phyloP scores from a whole-genome alignment of 2,888 invertebrate genomes.

The Clostera curtula region DNA sequence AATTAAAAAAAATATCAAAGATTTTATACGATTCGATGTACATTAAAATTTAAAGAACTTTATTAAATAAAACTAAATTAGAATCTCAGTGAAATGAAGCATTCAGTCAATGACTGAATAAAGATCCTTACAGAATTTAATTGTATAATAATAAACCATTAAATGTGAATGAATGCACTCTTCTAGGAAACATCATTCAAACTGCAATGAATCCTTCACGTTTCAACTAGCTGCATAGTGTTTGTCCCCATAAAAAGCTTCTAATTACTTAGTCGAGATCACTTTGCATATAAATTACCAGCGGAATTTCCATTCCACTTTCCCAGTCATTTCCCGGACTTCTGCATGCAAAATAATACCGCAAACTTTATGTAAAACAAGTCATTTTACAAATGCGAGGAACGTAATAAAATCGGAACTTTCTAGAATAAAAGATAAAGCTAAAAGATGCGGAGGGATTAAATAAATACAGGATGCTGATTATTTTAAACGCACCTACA shows the following conservation, averaged over 20 bases:
- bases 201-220: constrained; percentile 8
- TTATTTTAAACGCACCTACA: no score
- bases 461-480: constrained; percentile 13
- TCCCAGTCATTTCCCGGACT: constrained; percentile 48
- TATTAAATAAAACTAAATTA: no score
- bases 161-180: no score
- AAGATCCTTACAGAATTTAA: no score
- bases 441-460: constrained; percentile 10
- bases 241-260: constrained; percentile 38
- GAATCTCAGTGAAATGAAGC: no score
- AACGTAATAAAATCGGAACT: constrained; percentile 26
- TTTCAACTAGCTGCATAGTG: constrained; percentile 13
- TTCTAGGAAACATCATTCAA: no score
- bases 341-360: constrained; percentile 45
- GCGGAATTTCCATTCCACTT: constrained; percentile 49
- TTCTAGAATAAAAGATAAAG: constrained; percentile 21
- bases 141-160: no score
- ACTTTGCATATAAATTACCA: constrained; percentile 65
- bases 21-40: no score
- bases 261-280: constrained; percentile 53
- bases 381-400: constrained; percentile 38
- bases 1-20: no score
- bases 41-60: no score
- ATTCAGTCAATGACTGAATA: no score
- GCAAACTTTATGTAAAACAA: constrained; percentile 57